Percentiles rank a stretch among this genome's conserved stretches.
These are phyloP conservation scores for Drosophila arawakana DNA, from an alignment of 1,140 invertebrate genomes.

Conservation along the genomic window DNA sequence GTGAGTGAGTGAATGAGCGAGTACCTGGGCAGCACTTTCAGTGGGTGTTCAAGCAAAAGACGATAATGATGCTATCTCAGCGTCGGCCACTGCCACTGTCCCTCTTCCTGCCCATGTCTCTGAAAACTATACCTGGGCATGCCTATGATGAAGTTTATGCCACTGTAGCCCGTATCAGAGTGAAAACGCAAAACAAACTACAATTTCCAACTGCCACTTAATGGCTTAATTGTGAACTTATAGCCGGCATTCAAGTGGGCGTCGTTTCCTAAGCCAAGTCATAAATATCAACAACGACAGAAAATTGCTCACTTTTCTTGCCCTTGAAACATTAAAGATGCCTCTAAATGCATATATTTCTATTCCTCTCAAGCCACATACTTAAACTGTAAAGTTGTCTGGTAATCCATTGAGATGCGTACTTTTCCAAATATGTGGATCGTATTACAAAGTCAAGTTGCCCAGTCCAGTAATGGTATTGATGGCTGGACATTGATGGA, in stretches of 20 bases:
- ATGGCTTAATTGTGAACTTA: slow-evolving; percentile 68
- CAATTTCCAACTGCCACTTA: slow-evolving; percentile 65
- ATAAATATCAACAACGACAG: slow-evolving; percentile 10
- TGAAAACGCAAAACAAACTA: slow-evolving; percentile 69
- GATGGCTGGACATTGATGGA: slow-evolving; percentile 2
- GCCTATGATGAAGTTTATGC: slow-evolving; percentile 47
- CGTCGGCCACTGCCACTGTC: neutral
- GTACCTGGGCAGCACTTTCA: slow-evolving; percentile 41
- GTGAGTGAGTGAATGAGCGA: slow-evolving; percentile 26
- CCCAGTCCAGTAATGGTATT: slow-evolving; percentile 4
- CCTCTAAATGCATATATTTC: neutral
- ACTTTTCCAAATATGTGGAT: neutral
- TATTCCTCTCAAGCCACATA: neutral
- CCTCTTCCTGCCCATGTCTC: neutral
- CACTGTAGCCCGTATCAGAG: slow-evolving; percentile 32
- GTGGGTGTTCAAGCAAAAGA: slow-evolving; percentile 60
- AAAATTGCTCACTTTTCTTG: neutral
- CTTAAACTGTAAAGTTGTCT: neutral
- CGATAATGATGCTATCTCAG: slow-evolving; percentile 27
- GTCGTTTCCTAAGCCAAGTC: slow-evolving; percentile 38
- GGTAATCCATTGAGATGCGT: slow-evolving; percentile 14
- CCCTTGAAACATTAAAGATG: slow-evolving; percentile 13
- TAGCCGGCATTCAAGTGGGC: slow-evolving; percentile 47
- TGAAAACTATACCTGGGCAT: slow-evolving; percentile 21
- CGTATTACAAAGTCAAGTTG: slow-evolving; percentile 36